Evolutionary conservation across 2,797 vertebrate species (phyloP).

Genomic region (Meda fulgida): DNA sequence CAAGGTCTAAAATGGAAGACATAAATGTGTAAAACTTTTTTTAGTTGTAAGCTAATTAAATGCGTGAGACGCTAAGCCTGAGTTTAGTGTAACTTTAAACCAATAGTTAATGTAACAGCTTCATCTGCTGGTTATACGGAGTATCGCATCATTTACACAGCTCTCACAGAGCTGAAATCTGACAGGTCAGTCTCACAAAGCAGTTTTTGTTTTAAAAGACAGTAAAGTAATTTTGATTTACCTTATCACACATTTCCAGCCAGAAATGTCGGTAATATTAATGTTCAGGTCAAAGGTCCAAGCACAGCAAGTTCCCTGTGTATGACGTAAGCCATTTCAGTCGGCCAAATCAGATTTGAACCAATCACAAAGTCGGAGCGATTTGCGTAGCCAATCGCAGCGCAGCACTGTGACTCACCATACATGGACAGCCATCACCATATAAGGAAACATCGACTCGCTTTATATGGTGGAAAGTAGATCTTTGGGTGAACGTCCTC

Average conservation of each 20-base stretch:
- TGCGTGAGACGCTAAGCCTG: background rate
- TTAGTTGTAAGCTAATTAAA: background rate
- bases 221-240: background rate
- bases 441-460: constrained; percentile 88
- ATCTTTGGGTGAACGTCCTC: constrained; percentile 50
- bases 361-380: constrained; percentile 53
- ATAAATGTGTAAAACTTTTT: background rate
- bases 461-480: constrained; percentile 89
- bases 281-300: background rate
- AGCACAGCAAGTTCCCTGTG: background rate
- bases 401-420: constrained; percentile 82
- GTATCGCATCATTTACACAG: background rate
- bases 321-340: constrained; percentile 31
- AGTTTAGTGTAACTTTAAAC: background rate
- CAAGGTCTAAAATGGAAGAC: background rate
- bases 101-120: background rate
- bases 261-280: background rate
- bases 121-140: constrained; percentile 19
- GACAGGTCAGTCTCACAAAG: too few relatives aligned
- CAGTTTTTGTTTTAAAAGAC: background rate
- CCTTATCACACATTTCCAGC: background rate
- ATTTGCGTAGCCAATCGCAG: constrained; percentile 70
- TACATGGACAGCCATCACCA: constrained; percentile 86
- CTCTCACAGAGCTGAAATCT: background rate
- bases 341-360: background rate